Conservation (phyloP, 2,888 invertebrate species). For the Ectemnius cavifrons region DNA sequence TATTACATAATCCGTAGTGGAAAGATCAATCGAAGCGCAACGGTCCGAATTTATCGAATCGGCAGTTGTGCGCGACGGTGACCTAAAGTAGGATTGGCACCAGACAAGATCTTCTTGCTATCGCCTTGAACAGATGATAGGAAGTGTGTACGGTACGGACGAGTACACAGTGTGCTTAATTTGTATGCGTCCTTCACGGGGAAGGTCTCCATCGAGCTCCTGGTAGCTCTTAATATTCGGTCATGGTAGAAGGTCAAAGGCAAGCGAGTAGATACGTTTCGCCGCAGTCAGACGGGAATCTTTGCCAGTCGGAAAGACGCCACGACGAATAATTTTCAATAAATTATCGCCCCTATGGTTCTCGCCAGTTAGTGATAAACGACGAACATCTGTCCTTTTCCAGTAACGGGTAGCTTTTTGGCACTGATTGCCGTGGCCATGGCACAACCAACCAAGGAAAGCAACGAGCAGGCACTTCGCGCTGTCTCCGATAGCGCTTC, state of each 20-base stretch:
- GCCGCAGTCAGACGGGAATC: too few relatives aligned
- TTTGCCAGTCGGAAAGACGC: too few relatives aligned
- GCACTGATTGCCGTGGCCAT: constrained; percentile 34
- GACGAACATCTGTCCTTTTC: constrained; percentile 2
- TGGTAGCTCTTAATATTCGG: not conserved
- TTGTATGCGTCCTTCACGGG: constrained; percentile 12
- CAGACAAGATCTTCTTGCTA: not conserved
- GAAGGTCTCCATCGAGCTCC: not conserved
- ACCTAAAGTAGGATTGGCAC: not conserved
- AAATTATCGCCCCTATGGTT: too few relatives aligned
- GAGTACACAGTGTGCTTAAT: constrained; percentile 10
- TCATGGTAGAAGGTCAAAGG: not conserved
- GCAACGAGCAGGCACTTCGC: constrained; percentile 35
- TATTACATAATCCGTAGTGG: too few relatives aligned
- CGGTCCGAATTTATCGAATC: too few relatives aligned
- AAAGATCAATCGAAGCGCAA: too few relatives aligned
- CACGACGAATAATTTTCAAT: too few relatives aligned
- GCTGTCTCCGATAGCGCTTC: constrained; percentile 54
- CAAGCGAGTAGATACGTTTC: not conserved
- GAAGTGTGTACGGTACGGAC: not conserved
- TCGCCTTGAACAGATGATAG: not conserved
- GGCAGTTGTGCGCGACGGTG: too few relatives aligned
- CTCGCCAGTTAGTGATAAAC: too few relatives aligned
- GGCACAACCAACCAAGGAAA: constrained; percentile 22
- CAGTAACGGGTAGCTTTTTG: constrained; percentile 39